phyloP scores from a whole-genome alignment of 1,140 invertebrate genomes.

The Acyrthosiphon pisum region DNA sequence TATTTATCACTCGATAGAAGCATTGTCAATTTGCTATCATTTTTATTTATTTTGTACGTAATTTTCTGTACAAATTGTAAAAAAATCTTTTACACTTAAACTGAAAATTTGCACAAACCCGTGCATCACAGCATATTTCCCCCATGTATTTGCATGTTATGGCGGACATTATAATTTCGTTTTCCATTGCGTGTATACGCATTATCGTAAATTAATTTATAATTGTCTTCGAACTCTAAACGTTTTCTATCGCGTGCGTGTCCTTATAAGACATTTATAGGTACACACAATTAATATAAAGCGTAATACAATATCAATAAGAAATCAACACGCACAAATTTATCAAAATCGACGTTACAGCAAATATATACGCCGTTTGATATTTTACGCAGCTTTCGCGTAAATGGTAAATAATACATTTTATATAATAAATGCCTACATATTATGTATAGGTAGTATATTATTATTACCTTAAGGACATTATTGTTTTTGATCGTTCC shows the following conservation, averaged over 20 bases:
- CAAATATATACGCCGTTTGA: neutral
- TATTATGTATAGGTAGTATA: too few species aligned
- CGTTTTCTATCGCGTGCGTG: neutral
- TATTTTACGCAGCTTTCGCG: neutral
- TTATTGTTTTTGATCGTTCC: constrained; percentile 6
- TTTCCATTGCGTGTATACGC: neutral
- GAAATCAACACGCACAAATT: neutral
- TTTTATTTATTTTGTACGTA: too few species aligned
- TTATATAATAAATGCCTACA: neutral
- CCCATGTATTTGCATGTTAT: neutral
- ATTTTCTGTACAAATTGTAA: too few species aligned
- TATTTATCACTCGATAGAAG: too few species aligned
- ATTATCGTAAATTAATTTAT: neutral
- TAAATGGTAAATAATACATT: neutral
- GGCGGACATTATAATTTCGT: neutral
- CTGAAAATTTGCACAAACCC: too few species aligned
- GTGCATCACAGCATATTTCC: too few species aligned
- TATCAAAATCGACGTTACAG: neutral
- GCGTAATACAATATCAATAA: neutral
- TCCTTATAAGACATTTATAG: neutral
- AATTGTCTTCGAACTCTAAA: neutral
- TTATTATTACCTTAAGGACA: neutral
- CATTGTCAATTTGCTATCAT: too few species aligned
- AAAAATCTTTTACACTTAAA: too few species aligned
- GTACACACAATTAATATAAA: neutral